Evolutionary conservation across 2,888 invertebrate species (phyloP), one percentile per base, ranked within the genome.

Genomic region (Campoplex nolae): DNA sequence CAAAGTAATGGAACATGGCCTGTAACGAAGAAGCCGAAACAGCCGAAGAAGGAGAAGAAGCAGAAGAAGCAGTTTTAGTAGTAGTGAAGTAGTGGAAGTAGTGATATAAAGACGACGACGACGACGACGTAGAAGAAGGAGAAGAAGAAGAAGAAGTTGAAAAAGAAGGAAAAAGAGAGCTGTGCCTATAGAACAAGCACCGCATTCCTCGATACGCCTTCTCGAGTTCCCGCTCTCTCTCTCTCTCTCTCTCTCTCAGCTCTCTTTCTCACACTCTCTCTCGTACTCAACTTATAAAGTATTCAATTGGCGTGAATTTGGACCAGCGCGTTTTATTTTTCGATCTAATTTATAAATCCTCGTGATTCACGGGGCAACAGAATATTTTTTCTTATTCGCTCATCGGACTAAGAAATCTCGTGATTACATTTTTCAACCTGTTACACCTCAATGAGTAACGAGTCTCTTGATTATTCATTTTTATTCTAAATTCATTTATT

Each of bases 161-260:
- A 82, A 51, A 51, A 76, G 62, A 18, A 67, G 75, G 68, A 86
- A 78, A 78, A 42, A 42, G 54, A 51, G 67, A 35, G 85, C 80
- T 84, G 83, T 86, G 85, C 83, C 83, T 85, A 80, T 80, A 85
- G 86, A 83, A 84, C 68, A 35, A 87, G 84, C 86, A 86, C 85
- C 85, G 85, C 88, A 88, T 86, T 82, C 85, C 77, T 81, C 81
- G 70, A 76, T 77, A 77, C 85, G 81, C 81, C 76, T 73, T 77
- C 88, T 88, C 85, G 83, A 78, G 75, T 83, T 86, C 65, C 48
- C 74, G 67, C 83, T 84, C 56, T 48, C 65, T 75, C 67, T 86
- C 78, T 74, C 54, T 42, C 73, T 80, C 73, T 16, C 75, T 75
- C 48, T 48, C 48, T 23, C 23, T 48, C 56, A 32, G 56, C 65